These are phyloP conservation scores for Pangasianodon hypophthalmus DNA, from an alignment of 2,113 vertebrate genomes.

Conservation along the genomic window DNA sequence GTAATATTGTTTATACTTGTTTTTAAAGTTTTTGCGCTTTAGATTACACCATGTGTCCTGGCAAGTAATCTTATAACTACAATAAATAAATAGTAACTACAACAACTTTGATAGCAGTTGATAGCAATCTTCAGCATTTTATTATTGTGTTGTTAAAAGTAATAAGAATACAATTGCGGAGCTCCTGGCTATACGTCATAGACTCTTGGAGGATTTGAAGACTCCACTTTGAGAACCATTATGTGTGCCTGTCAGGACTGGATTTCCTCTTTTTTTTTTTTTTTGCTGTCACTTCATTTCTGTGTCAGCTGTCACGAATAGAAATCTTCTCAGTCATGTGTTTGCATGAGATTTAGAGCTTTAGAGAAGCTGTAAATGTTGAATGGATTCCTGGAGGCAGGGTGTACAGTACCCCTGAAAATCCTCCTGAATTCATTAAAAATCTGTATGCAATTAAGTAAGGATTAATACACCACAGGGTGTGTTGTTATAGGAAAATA, in stretches of 20 bases:
- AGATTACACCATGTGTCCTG: background rate
- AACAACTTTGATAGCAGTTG: background rate
- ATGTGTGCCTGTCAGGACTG: background rate
- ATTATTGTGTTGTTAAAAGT: background rate
- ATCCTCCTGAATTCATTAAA: background rate
- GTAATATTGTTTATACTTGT: background rate
- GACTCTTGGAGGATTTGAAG: background rate
- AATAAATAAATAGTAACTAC: background rate
- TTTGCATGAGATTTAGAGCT: slow-evolving; percentile 8
- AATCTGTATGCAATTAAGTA: background rate
- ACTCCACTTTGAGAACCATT: background rate
- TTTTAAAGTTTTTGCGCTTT: background rate
- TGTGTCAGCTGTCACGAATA: slow-evolving; percentile 9
- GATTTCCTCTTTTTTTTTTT: background rate
- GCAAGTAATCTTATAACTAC: background rate
- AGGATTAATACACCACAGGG: background rate
- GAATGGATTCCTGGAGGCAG: background rate
- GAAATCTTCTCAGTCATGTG: slow-evolving; percentile 7
- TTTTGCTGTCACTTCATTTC: slow-evolving; percentile 22
- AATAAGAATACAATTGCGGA: background rate
- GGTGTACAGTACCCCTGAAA: background rate
- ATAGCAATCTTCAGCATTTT: background rate
- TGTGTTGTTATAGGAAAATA: background rate
- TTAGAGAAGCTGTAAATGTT: slow-evolving; percentile 7
- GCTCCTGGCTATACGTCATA: background rate